Evolutionary conservation across 2,888 invertebrate species (phyloP).

Genomic region (Pharmacophagus antenor): DNA sequence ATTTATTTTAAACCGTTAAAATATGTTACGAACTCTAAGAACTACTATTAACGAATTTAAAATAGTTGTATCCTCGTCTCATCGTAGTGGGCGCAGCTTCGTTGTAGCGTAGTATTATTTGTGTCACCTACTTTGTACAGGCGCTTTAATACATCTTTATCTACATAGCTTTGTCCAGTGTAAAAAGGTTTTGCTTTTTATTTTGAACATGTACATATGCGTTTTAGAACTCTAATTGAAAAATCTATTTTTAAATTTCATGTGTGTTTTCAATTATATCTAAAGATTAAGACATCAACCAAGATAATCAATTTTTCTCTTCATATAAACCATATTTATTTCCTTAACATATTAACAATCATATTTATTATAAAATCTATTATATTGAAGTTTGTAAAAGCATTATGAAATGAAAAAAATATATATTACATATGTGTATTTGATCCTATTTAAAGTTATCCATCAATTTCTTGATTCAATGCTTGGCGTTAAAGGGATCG

Average conservation of each 20-base stretch:
- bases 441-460: too few species aligned
- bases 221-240: too few species aligned
- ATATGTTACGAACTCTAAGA: neutral
- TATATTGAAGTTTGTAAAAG: too few species aligned
- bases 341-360: too few species aligned
- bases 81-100: conserved; percentile 3
- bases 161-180: conserved; percentile 18
- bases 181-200: conserved; percentile 13
- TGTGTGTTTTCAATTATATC: too few species aligned
- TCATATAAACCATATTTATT: too few species aligned
- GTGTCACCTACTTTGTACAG: conserved; percentile 25
- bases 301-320: too few species aligned
- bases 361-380: too few species aligned
- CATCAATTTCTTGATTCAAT: neutral
- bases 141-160: conserved; percentile 26
- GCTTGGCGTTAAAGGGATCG: neutral
- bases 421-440: neutral
- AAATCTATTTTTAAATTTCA: too few species aligned
- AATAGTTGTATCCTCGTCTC: neutral
- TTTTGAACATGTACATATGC: neutral
- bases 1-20: neutral
- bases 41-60: neutral
- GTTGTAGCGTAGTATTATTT: conserved; percentile 23
- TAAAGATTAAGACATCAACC: too few species aligned
- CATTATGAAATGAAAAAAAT: too few species aligned